Evolutionary conservation across 1,140 invertebrate species (phyloP), one percentile per base, ranked within the genome.

Genomic region (Drosophila sp.): DNA sequence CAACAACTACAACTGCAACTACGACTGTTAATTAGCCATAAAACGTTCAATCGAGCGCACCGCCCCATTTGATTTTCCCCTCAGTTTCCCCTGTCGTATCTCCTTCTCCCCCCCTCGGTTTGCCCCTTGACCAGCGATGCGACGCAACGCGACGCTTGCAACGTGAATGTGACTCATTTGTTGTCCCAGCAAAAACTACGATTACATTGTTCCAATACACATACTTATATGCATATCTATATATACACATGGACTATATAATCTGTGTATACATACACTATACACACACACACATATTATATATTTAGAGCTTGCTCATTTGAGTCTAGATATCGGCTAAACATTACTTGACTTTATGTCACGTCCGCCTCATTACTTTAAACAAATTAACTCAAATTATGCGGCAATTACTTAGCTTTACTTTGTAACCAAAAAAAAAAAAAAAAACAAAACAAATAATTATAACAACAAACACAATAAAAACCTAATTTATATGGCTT

Each of bases 341-440:
- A 46, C 56, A 45, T 53, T 38, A 13, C n/a, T 66, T 34, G 18
- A 59, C 11, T 59, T 45, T 21, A 32, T 72, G 53, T 61, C 64
- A 72, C 54, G 46, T 67, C 61, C 70, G 51, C n/a, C 36, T 48
- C 25, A 72, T 72, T 72, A 72, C 54, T 40, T 34, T 54, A 67
- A 72, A 54, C 64, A 67, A 72, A 72, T 67, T 61, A 72, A 67
- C 70, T 67, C 38, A 67, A 72, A 72, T 72, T 53, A 72, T 67
- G 46, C 53, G 36, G 69, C 43, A 67, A 72, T 72, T 72, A 58
- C 53, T 45, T 64, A 8, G 9, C 27, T 57, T 45, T 50, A 32
- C 38, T 62, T 18, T 34, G 16, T 54, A 14, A 8, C 16, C 25
- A 40, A 34, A 36, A n/a, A n/a, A n/a, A n/a, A n/a, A n/a, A n/a